Evolutionary conservation across 2,888 invertebrate genomes (phyloP), one percentile per base, ranked within the genome.

Genomic region (Julus scanicus): DNA sequence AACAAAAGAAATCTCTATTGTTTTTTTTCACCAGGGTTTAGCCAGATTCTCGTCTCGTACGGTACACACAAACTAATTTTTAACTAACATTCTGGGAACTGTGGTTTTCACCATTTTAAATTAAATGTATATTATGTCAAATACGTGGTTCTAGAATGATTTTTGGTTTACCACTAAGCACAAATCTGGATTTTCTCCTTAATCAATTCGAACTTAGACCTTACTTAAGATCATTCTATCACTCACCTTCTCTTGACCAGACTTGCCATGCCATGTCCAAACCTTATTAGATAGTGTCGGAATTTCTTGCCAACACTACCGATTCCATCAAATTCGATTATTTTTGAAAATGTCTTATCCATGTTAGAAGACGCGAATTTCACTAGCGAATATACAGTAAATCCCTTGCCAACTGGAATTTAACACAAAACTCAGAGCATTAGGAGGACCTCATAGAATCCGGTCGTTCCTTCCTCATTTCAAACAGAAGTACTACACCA

Each of bases 211-310:
- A 53, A 53, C 4, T 53, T 53, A n/a, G 63, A 63, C 63, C 63
- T n/a, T n/a, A 17, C 1, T 63, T 17, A 20, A 20, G 63, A n/a
- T 2, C 6, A n/a, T 71, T 4, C 2, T 29, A 71, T 71, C 9
- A 71, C 71, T 71, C 71, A 71, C 71, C 71, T 71, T 71, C 71
- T 17, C n/a, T 71, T 71, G 71, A 71, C 29, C 71, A 71, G 71
- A 71, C 71, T 71, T 20, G 71, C 71, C 71, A 71, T 71, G 29
- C 71, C 71, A 71, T 71, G 71, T 71, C 71, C 71, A 71, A 71
- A 71, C n/a, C 71, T 29, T 71, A 71, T 71, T 8, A 71, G 71
- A 71, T 71, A 71, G 71, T 71, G 71, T 8, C 71, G 71, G n/a
- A 71, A 71, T 29, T 71, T 71, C 29, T 71, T 71, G 71, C 71